Conservation (phyloP, 64 coral and sea anemone species). For the Pachyseris speciosa region DNA sequence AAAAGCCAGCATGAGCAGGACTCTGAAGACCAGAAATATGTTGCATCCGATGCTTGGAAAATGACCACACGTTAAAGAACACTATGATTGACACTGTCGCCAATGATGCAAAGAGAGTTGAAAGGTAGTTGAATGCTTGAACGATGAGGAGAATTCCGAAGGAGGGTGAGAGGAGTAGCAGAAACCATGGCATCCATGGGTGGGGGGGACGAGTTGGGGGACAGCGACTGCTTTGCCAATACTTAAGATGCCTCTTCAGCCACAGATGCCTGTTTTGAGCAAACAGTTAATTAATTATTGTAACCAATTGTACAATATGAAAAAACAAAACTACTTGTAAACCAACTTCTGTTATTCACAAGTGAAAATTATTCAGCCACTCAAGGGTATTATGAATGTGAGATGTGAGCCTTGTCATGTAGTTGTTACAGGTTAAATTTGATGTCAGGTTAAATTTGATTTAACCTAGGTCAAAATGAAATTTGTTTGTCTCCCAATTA, state of each 20-base stretch:
- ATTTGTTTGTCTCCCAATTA: too few relatives aligned
- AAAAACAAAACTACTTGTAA: not conserved
- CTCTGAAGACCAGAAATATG: slow-evolving; percentile 80
- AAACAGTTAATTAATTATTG: not conserved
- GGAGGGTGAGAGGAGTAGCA: slow-evolving; percentile 73
- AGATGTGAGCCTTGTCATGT: too few relatives aligned
- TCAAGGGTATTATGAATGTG: too few relatives aligned
- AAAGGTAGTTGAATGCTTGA: slow-evolving; percentile 49
- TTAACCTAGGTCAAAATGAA: too few relatives aligned
- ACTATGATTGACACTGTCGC: slow-evolving; percentile 40
- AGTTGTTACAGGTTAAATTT: too few relatives aligned
- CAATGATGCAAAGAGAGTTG: slow-evolving; percentile 24
- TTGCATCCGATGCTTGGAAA: slow-evolving; percentile 76
- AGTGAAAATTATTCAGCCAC: too few relatives aligned
- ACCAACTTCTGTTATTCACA: not conserved
- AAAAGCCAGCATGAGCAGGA: slow-evolving; percentile 88
- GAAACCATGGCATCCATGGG: slow-evolving; percentile 80
- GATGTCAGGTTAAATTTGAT: too few relatives aligned
- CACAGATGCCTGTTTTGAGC: slow-evolving; percentile 60
- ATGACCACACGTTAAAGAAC: slow-evolving; percentile 65
- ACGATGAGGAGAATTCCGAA: slow-evolving; percentile 52
- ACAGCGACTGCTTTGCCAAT: slow-evolving; percentile 81
- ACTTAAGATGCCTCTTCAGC: slow-evolving; percentile 72
- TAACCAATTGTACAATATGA: not conserved
- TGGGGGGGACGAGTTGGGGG: slow-evolving; percentile 36